Evolutionary conservation across 2,797 vertebrate species (phyloP), one percentile per base, ranked within the genome.

Genomic region (Streptopelia turtur): DNA sequence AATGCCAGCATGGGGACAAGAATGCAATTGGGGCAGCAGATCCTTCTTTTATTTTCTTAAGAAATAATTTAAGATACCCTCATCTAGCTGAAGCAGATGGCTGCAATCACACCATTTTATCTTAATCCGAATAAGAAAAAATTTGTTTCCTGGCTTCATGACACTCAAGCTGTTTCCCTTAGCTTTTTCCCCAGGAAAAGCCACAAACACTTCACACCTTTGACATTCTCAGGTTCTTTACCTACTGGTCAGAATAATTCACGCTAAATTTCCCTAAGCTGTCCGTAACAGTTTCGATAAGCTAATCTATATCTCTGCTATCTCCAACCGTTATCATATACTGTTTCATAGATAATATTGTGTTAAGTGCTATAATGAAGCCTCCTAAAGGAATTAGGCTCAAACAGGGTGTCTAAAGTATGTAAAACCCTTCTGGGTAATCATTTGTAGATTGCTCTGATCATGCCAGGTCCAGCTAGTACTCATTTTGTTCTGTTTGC

Each of bases 61-160:
- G 70, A 84, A 94, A 81, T 80, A 89, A 89, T 93, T 89, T 83
- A 77, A 94, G 95, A 92, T 93, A 89, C 60, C 71, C 70, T 89
- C 78, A 93, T 90, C 83, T 95, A 95, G 43, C 68, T 89, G 93
- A 93, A 95, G 52, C 93, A 97, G 94, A 95, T 96, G 94, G 95
- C 93, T 92, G 90, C 60, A 80, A 74, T 95, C 94, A 92, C 94
- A 95, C 88, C 78, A 92, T 95, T 93, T 94, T 89, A 79, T 93
- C 90, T 95, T 82, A 95, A 90, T 95, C 74, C 9, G 24, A 95
- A 95, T 80, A 90, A 80, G 37, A 86, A 90, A 89, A 93, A 90
- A 92, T 5, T 86, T 83, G 49, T 87, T 82, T 87, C 84, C 64
- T 92, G 68, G 88, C 78, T 94, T 80, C 33, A 20, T 85, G 93